Conservation (phyloP, 2,888 invertebrate species). For the Ceramica pisi region DNA sequence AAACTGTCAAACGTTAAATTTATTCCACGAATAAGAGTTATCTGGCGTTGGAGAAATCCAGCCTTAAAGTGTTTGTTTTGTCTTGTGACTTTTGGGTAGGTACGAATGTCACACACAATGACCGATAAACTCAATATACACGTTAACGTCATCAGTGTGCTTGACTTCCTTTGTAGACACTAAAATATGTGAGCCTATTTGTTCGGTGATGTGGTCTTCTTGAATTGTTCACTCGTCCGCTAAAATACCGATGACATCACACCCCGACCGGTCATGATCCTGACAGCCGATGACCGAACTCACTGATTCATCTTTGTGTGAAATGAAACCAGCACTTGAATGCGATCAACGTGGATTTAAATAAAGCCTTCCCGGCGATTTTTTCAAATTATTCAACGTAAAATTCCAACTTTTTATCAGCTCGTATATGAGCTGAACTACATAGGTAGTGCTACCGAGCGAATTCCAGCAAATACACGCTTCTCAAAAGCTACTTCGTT, state of each 20-base stretch:
- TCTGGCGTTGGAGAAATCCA: too few species aligned
- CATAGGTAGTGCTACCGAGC: conserved; percentile 6
- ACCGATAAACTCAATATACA: conserved; percentile 15
- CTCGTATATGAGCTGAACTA: conserved; percentile 11
- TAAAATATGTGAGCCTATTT: conserved; percentile 38
- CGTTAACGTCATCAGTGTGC: conserved; percentile 18
- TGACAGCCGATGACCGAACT: conserved; percentile 35
- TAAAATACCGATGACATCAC: conserved; percentile 56
- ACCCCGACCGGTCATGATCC: conserved; percentile 37
- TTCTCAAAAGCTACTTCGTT: conserved; percentile 19
- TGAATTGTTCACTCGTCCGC: conserved; percentile 37
- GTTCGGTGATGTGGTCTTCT: conserved; percentile 19
- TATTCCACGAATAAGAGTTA: too few species aligned
- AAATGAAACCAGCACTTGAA: conserved; percentile 30
- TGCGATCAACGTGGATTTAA: background rate
- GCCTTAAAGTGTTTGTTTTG: too few species aligned
- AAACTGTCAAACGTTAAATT: too few species aligned
- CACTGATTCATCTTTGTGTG: conserved; percentile 51
- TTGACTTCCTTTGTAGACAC: conserved; percentile 26
- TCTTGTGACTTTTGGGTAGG: too few species aligned
- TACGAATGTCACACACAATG: background rate
- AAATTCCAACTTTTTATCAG: conserved; percentile 7
- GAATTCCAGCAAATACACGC: conserved; percentile 26
- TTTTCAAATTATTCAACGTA: background rate
- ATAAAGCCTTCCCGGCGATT: background rate